A percentile compares a stretch with the other conserved stretches of the same genome.
These are phyloP conservation scores for Phyllotis vaccarum DNA, from an alignment of 2,797 vertebrate species.

Conservation along the genomic window DNA sequence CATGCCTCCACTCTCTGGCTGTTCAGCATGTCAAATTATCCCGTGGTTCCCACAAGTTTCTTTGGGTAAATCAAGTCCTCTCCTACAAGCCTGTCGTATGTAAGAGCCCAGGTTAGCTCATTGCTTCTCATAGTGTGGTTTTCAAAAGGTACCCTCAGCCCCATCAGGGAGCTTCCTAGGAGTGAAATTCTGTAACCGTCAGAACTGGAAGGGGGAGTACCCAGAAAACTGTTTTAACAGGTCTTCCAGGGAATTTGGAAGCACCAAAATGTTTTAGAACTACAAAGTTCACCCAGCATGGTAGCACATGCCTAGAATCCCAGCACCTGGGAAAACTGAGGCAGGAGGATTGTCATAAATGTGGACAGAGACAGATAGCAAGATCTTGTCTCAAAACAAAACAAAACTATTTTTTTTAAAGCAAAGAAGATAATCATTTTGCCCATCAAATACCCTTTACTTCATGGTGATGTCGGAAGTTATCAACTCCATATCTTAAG, in stretches of 20 bases:
- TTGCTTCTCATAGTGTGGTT: neutral
- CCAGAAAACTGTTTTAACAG: neutral
- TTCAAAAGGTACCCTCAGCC: neutral
- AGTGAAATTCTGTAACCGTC: neutral
- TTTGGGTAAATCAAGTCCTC: neutral
- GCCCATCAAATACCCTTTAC: neutral
- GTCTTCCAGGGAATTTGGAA: neutral
- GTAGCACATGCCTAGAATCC: neutral
- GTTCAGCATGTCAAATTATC: neutral
- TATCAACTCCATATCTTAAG: neutral
- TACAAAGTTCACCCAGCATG: neutral
- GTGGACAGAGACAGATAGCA: neutral
- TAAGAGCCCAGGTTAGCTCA: neutral
- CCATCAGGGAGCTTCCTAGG: neutral
- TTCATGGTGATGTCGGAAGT: neutral
- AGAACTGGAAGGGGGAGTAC: neutral
- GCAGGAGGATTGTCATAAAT: neutral
- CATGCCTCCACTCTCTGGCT: neutral
- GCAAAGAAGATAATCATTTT: neutral
- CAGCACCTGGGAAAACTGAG: neutral
- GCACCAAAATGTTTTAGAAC: neutral
- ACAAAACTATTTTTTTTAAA: neutral
- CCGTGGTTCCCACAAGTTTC: neutral
- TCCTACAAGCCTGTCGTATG: neutral
- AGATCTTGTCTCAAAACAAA: neutral